Conservation (phyloP, 2,797 vertebrate genomes). For the Acropternis orthonyx region DNA sequence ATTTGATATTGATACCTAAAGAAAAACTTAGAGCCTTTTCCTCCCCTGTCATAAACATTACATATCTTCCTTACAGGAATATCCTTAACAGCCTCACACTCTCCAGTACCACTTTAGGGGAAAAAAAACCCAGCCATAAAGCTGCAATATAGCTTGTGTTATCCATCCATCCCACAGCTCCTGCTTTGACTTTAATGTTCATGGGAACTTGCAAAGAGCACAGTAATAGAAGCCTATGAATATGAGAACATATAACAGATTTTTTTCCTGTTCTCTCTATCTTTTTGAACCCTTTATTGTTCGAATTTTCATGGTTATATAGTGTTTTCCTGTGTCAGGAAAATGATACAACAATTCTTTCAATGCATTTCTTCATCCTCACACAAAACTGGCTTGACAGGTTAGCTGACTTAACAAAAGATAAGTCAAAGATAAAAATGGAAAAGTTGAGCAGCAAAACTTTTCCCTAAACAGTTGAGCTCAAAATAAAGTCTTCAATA, state of each 20-base stretch:
- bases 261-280: background rate
- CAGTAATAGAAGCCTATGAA: background rate
- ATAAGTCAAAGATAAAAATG: background rate
- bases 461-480: background rate
- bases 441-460: background rate
- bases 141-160: background rate
- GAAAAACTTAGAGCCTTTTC: background rate
- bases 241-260: background rate
- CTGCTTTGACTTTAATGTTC: background rate
- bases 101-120: background rate
- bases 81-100: background rate
- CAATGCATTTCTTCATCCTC: background rate
- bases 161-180: background rate
- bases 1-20: background rate
- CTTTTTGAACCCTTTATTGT: background rate
- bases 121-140: background rate
- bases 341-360: background rate
- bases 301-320: background rate
- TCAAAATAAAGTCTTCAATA: background rate
- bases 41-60: background rate
- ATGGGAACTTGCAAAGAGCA: background rate
- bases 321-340: background rate
- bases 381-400: background rate
- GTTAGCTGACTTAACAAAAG: background rate
- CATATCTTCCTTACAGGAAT: background rate